Evolutionary conservation across 2,113 vertebrate genomes (phyloP).

Genomic region (Percopsis transmontana): DNA sequence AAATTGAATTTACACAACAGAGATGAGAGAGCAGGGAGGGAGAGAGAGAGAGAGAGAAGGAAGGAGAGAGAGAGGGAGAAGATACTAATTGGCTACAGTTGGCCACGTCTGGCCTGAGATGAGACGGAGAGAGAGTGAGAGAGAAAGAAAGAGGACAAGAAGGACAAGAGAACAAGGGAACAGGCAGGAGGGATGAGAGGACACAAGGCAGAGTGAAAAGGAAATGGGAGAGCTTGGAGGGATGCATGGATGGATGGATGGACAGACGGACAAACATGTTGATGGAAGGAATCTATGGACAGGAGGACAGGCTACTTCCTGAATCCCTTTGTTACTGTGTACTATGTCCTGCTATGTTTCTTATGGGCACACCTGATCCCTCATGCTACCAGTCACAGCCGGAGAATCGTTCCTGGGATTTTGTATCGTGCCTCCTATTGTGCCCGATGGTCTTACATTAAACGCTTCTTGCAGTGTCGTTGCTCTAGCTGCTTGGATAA

Average conservation of each 20-base stretch:
- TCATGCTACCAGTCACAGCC: no score
- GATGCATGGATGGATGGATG: slow-evolving; percentile 29
- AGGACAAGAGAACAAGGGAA: slow-evolving; percentile 60
- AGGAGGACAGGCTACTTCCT: neutral
- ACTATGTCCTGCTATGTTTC: no score
- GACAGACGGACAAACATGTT: slow-evolving; percentile 32
- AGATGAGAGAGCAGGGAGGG: slow-evolving; percentile 57
- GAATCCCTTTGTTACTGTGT: no score
- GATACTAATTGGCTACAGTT: slow-evolving; percentile 80
- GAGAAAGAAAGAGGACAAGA: slow-evolving; percentile 14
- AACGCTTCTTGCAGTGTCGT: no score
- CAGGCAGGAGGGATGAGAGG: slow-evolving; percentile 53
- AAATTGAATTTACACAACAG: slow-evolving; percentile 81
- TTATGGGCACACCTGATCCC: no score
- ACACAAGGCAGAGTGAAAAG: slow-evolving; percentile 64
- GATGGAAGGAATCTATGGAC: neutral
- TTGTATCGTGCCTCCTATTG: no score
- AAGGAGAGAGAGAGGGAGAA: slow-evolving; percentile 33
- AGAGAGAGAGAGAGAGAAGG: slow-evolving; percentile 51
- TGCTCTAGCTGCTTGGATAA: neutral
- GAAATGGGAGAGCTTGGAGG: slow-evolving; percentile 44
- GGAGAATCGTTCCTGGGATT: no score
- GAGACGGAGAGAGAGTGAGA: slow-evolving; percentile 57
- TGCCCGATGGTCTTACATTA: no score
- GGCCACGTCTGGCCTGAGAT: slow-evolving; percentile 79